Evolutionary conservation across 2,888 invertebrate species (phyloP), one percentile per base, ranked within the genome.

Genomic region (Parnassius mnemosyne): DNA sequence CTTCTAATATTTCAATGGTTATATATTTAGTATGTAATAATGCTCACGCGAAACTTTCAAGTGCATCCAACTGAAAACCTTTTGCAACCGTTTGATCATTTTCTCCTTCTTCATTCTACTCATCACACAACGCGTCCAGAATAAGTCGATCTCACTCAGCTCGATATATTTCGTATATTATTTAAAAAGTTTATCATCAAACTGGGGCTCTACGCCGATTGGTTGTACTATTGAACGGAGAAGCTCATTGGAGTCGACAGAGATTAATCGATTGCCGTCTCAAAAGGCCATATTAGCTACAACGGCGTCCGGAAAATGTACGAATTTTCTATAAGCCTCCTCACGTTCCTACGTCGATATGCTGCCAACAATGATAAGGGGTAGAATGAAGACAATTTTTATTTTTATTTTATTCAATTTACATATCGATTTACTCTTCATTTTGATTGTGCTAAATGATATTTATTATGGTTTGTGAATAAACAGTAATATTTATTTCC

Each of bases 231-330:
- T 80, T 79, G 79, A 80, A 78, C 77, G 83, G 79, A 74, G 74
- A 75, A 80, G 76, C 83, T 81, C 84, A 84, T 83, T 85, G 82
- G 80, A 78, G 84, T 80, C 78, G 88, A 87, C 86, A 87, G 82
- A 85, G 87, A 89, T 89, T 88, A 89, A 89, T 88, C 84, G 87
- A 79, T 74, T 73, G 77, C 77, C 77, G 80, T 79, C 79, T 81
- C 78, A 76, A 81, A 84, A 84, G 79, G 81, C 81, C 84, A 82
- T 87, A 87, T 89, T 88, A 87, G 84, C 84, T 87, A 83, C 85
- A 87, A 84, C 83, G 85, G 87, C 81, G 86, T 88, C 85, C 84
- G 84, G 85, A 88, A 89, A 88, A 86, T 84, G 84, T 82, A 75
- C 80, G 83, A 87, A 85, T 89, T 89, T 88, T 86, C 84, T 80